Percentiles rank a stretch among this genome's conserved stretches.
Evolutionary conservation across 2,113 vertebrate genomes (phyloP).

Genomic region (Brachyistius frenatus): DNA sequence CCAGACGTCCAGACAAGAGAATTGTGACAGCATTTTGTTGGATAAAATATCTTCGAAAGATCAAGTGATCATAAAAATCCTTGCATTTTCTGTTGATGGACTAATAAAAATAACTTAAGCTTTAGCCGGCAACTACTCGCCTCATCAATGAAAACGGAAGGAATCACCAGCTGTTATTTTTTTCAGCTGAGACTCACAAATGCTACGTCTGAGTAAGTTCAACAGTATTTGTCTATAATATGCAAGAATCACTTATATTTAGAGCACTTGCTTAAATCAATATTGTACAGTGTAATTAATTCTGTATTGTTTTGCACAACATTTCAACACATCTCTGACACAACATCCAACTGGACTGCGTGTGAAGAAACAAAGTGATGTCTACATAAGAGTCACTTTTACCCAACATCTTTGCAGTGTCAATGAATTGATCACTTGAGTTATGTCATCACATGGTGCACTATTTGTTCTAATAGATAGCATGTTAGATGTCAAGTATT

Average conservation of each 20-base stretch:
- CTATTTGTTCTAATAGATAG: neutral
- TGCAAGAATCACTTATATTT: too few species aligned
- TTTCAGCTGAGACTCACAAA: too few species aligned
- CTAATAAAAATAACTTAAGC: neutral
- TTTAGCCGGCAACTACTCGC: neutral
- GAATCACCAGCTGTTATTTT: neutral
- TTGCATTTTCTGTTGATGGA: too few species aligned
- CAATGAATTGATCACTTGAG: neutral
- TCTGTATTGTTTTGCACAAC: neutral
- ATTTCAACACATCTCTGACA: neutral
- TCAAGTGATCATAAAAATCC: too few species aligned
- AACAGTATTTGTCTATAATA: too few species aligned
- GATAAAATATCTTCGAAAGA: too few species aligned
- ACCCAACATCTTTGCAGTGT: neutral
- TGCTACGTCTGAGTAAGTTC: too few species aligned
- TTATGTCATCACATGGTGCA: conserved; percentile 41
- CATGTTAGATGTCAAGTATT: neutral
- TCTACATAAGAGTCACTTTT: neutral
- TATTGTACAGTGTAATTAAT: too few species aligned
- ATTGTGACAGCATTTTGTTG: too few species aligned
- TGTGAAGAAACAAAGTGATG: neutral
- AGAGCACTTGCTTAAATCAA: too few species aligned
- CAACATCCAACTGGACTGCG: neutral
- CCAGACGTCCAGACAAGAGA: too few species aligned
- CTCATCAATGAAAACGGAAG: neutral